These are phyloP conservation scores for Aphrocallistes beatrix DNA, from an alignment of 37 sponge, comb jelly and placozoan genomes.

Conservation along the genomic window DNA sequence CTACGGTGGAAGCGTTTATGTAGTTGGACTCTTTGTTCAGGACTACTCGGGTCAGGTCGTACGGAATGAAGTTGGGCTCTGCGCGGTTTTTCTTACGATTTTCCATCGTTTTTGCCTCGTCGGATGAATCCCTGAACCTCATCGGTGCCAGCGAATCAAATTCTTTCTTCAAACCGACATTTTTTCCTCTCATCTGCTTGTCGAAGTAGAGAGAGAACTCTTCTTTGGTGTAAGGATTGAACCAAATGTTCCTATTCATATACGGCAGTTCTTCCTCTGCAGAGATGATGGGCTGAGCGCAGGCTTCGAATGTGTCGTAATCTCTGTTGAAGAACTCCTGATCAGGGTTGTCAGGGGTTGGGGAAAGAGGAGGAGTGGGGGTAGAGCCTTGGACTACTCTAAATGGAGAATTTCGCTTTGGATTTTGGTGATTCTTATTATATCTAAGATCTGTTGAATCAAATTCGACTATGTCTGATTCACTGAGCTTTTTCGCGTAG, in stretches of 20 bases:
- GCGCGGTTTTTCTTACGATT: neutral
- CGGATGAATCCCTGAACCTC: neutral
- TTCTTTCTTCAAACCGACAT: neutral
- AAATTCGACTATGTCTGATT: too few relatives aligned
- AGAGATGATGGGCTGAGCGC: too few relatives aligned
- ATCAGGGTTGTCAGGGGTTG: too few relatives aligned
- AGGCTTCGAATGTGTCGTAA: too few relatives aligned
- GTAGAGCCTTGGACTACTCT: too few relatives aligned
- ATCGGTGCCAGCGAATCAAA: neutral
- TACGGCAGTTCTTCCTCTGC: neutral
- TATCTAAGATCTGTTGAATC: too few relatives aligned
- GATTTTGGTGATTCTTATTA: too few relatives aligned
- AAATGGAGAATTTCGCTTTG: too few relatives aligned
- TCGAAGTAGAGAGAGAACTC: neutral
- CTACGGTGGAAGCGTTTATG: neutral
- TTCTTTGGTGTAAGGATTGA: neutral
- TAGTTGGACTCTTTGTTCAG: neutral
- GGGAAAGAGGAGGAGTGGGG: too few relatives aligned
- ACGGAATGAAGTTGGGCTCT: neutral
- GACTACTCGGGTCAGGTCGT: neutral
- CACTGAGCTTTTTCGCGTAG: too few relatives aligned
- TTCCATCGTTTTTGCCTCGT: neutral
- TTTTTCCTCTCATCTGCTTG: neutral
- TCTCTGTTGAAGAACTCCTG: too few relatives aligned
- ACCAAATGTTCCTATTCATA: neutral